phyloP scores from a whole-genome alignment of 2,888 invertebrate species.

The Colletes collaris region DNA sequence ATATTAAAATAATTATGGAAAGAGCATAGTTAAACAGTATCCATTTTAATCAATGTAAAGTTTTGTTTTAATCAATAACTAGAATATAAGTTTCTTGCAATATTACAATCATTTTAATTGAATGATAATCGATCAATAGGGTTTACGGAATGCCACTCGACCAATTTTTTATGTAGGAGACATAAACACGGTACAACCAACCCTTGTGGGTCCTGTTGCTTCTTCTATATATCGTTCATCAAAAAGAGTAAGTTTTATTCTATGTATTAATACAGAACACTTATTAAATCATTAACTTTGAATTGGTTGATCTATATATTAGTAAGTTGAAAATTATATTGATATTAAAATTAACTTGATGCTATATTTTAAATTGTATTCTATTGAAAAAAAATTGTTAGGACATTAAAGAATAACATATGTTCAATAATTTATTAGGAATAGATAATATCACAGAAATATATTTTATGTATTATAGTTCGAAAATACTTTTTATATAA shows the following conservation, averaged over 20 bases:
- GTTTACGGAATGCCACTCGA: constrained; percentile 80
- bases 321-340: background rate
- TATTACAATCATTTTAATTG: background rate
- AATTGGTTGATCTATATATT: background rate
- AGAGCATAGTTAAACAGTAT: too few species aligned
- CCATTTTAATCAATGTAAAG: too few species aligned
- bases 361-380: background rate
- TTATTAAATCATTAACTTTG: background rate
- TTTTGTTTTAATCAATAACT: too few species aligned
- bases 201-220: constrained; percentile 74
- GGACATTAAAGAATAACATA: background rate
- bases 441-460: too few species aligned
- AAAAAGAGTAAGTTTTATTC: constrained; percentile 76
- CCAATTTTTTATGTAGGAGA: constrained; percentile 82
- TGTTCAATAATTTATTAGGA: constrained; percentile 24
- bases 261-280: background rate
- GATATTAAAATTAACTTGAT: background rate
- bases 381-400: background rate
- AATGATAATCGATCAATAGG: constrained; percentile 64
- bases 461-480: background rate
- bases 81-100: background rate
- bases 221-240: constrained; percentile 79
- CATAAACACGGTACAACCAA: constrained; percentile 74
- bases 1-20: too few species aligned
- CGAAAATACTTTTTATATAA: background rate